These are phyloP conservation scores for Pachydiplax longipennis DNA, from an alignment of 2,888 invertebrate genomes.

Conservation along the genomic window DNA sequence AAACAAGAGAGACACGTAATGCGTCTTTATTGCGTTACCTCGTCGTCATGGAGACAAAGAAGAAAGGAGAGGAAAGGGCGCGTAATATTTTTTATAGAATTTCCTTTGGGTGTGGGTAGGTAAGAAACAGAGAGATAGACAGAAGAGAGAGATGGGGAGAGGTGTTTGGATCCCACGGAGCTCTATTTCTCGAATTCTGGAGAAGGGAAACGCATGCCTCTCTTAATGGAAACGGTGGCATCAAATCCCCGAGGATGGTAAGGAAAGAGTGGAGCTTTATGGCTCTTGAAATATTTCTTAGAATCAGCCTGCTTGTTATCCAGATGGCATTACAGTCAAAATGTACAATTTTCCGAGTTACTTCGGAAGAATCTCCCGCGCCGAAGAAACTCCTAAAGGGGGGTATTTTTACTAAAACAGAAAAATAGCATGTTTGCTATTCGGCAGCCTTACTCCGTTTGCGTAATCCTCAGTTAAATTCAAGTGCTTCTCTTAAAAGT, in stretches of 20 bases:
- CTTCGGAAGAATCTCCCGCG: too few relatives aligned
- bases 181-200: not conserved
- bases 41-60: not conserved
- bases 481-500: too few relatives aligned
- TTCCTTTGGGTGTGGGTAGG: not conserved
- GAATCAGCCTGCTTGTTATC: not conserved
- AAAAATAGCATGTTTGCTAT: too few relatives aligned
- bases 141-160: not conserved
- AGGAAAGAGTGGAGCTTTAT: not conserved
- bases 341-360: not conserved
- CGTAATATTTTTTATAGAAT: not conserved
- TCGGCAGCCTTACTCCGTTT: too few relatives aligned
- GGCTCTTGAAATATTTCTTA: conserved; percentile 4
- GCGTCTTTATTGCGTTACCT: conserved; percentile 9
- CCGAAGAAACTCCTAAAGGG: too few relatives aligned
- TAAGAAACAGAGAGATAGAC: not conserved
- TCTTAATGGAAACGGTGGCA: not conserved
- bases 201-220: not conserved
- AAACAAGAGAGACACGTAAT: not conserved
- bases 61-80: not conserved
- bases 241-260: not conserved
- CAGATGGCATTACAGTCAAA: not conserved
- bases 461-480: too few relatives aligned
- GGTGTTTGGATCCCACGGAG: not conserved
- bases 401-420: too few relatives aligned